A percentile compares a stretch with the other conserved stretches of the same genome.
Evolutionary conservation across 2,888 invertebrate genomes (phyloP).

Genomic region (Drosophila emarginata): DNA sequence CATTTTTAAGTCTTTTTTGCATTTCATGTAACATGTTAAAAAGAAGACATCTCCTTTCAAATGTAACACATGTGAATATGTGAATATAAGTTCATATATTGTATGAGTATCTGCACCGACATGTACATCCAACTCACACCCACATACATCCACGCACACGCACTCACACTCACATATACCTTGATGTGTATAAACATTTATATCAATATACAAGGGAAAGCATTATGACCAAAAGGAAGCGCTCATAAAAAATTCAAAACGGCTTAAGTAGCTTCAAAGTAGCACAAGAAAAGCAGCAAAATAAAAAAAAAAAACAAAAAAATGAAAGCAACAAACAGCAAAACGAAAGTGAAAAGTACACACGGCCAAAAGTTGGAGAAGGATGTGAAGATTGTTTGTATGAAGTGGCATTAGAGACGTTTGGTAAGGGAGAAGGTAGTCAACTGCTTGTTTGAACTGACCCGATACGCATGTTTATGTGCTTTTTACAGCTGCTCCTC

Average conservation of each 20-base stretch:
- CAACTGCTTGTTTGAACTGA: constrained; percentile 33
- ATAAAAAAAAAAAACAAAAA: constrained; percentile 18
- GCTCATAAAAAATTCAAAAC: constrained; percentile 77
- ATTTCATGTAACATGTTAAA: background rate
- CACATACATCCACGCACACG: background rate
- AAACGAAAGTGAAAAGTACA: constrained; percentile 55
- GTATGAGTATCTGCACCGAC: background rate
- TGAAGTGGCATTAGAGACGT: background rate
- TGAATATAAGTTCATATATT: background rate
- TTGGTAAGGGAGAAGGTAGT: background rate
- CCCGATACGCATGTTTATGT: constrained; percentile 70
- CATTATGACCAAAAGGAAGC: constrained; percentile 57
- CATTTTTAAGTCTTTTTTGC: too few species aligned
- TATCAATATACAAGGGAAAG: constrained; percentile 64
- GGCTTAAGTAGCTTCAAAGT: constrained; percentile 71
- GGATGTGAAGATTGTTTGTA: constrained; percentile 12
- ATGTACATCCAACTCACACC: background rate
- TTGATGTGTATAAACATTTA: constrained; percentile 57
- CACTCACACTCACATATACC: constrained; percentile 11
- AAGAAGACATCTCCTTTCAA: background rate
- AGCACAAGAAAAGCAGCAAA: constrained; percentile 38
- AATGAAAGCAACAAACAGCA: constrained; percentile 15
- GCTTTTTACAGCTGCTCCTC: constrained; percentile 69
- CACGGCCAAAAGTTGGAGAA: constrained; percentile 29
- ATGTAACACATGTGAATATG: background rate